Conservation (phyloP, 2,888 invertebrate species). For the Ichneumoninae sp. region DNA sequence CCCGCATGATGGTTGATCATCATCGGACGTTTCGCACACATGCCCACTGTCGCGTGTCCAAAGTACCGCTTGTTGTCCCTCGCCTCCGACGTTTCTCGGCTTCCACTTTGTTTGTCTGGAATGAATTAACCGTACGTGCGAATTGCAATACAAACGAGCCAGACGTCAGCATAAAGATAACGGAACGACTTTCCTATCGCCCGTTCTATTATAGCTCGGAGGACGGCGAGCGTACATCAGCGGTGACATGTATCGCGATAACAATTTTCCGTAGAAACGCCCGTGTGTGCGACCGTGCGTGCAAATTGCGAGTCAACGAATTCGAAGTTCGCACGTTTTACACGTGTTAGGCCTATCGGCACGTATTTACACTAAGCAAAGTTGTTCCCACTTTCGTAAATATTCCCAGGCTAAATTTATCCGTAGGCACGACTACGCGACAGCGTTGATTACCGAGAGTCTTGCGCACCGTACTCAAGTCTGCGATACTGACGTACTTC, state of each 20-base stretch:
- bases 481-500: too few relatives aligned
- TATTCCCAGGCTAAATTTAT: neutral
- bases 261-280: neutral
- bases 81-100: neutral
- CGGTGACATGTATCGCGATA: neutral
- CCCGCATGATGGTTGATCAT: neutral
- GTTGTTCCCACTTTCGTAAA: neutral
- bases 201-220: neutral
- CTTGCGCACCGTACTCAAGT: too few relatives aligned
- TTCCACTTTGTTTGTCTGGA: neutral
- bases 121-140: neutral
- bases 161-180: neutral
- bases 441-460: too few relatives aligned
- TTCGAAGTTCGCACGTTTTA: neutral
- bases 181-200: neutral
- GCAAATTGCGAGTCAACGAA: too few relatives aligned
- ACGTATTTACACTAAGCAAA: neutral
- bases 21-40: neutral
- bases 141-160: neutral
- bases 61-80: constrained; percentile 19
- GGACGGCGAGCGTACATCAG: neutral
- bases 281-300: neutral
- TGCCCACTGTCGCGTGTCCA: neutral
- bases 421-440: neutral
- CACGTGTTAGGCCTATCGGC: neutral